Evolutionary conservation across 2,797 vertebrate species (phyloP), one percentile per base, ranked within the genome.

Genomic region (Lerista edwardsae): DNA sequence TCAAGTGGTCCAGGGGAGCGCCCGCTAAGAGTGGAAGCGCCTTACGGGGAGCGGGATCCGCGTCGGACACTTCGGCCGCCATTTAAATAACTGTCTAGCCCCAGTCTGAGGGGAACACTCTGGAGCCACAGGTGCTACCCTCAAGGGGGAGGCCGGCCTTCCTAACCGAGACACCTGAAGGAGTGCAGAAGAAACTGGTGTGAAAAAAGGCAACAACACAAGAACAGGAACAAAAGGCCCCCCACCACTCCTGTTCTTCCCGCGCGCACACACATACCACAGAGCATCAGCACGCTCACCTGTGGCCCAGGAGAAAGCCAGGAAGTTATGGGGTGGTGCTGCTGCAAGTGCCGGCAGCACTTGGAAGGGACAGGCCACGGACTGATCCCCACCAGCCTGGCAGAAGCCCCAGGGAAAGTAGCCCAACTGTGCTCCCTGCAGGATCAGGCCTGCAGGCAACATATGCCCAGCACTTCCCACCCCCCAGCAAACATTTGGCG

Each of bases 1-100:
- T 95, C 93, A 95, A 96, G 95, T 96, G 96, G 95, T 96, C 96
- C 95, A 95, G 95, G 95, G 96, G 96, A 95, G 95, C 94, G 95
- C 95, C 96, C 94, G 94, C 79, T 96, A 96, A 96, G 95, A 95
- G 95, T 94, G 96, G 95, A 94, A 96, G 94, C 88, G 95, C 90
- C 95, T 96, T 96, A 96, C 95, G 95, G 95, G 95, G 95, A 93
- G 95, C 88, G 92, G 95, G 95, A 94, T 96, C 95, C 93, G 95
- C 94, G 95, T 96, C 95, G 93, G 95, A 95, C 92, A 95, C 93
- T 95, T 96, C 96, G 94, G 96, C 95, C 90, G 95, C 95, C 96
- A 96, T 96, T 95, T 95, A 95, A 95, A 95, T 93, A 94, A 93
- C 95, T 95, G 93, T 93, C 94, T 96, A 96, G 95, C 93, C 94